Conservation (phyloP, 2,888 invertebrate species). For the Neuroscelio doddi region DNA sequence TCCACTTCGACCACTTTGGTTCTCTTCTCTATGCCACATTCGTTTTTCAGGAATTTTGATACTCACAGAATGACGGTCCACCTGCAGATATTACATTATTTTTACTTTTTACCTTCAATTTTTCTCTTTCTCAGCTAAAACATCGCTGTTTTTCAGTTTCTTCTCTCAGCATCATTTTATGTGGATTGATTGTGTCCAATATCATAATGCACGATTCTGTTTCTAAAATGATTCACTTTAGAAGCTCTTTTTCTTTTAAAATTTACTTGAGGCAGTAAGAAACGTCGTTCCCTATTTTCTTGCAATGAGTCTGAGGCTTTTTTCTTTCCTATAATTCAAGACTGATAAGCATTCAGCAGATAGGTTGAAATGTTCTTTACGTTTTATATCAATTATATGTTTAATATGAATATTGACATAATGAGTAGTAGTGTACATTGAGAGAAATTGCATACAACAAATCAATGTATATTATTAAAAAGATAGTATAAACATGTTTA, state of each 20-base stretch:
- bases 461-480: no score
- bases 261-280: not conserved
- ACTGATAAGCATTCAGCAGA: no score
- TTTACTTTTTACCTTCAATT: not conserved
- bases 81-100: slow-evolving; percentile 1
- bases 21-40: slow-evolving; percentile 3
- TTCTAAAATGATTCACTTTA: not conserved
- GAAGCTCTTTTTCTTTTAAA: not conserved
- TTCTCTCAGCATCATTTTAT: not conserved
- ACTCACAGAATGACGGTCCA: slow-evolving; percentile 22
- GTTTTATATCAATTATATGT: no score
- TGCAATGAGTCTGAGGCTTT: not conserved
- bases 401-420: no score
- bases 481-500: no score
- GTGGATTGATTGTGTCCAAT: not conserved
- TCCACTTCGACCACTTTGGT: slow-evolving; percentile 37
- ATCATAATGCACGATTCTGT: not conserved
- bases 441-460: no score
- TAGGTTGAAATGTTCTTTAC: no score
- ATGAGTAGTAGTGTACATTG: no score
- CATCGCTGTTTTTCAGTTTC: not conserved
- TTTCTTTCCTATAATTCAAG: not conserved
- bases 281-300: slow-evolving; percentile 1
- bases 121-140: slow-evolving; percentile 3
- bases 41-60: slow-evolving; percentile 29